Base-by-base conservation (phyloP, 2,113 vertebrate genomes). In the Neotoma lepida region DNA sequence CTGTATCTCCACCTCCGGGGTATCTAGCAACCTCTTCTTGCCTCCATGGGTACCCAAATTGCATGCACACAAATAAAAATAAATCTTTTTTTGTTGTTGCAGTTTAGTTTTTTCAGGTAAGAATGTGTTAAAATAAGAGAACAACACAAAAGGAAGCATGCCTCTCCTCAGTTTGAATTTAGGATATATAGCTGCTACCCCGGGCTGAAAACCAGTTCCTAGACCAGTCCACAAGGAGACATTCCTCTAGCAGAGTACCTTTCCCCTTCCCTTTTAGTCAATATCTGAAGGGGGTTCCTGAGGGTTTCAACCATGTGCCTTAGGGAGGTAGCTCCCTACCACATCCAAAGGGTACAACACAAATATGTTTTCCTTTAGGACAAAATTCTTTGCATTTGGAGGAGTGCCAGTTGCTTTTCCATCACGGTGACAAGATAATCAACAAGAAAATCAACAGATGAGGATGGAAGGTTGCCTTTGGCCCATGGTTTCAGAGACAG, bases 121-220 rank as follows among this genome's bases (percentile, higher is more conserved):
- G 33, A 44, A 93, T n/a, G 93, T 89, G n/a, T 76, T 95, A 94
- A 90, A 96, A 56, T 86, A 84, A 86, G 87, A 91, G 87, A 73
- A 94, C 63, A 44, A 63, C n/a, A 58, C 22, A 95, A 91, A 96
- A 91, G 46, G 70, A 95, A 97, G 73, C 35, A 15, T 54, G 68
- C 18, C 13, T 39, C 35, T 51, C 93, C 92, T 81, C 54, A 66
- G 26, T 86, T 97, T 95, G 82, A 96, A 35, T 71, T 94, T 90
- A 96, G 96, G 85, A 97, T 64, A 49, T 86, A 70, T 56, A 91
- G 87, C 85, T 94, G 95, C 85, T 92, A 8, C 74, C 54, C 28
- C 64, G 63, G 33, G 5, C 66, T 78, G 68, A 94, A 49, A 22
- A 66, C 46, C 63, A 90, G 64, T 70, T 93, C 91, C 51, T 35